Base-by-base conservation (phyloP, 2,888 invertebrate genomes). In the Drosophila anomalata region DNA sequence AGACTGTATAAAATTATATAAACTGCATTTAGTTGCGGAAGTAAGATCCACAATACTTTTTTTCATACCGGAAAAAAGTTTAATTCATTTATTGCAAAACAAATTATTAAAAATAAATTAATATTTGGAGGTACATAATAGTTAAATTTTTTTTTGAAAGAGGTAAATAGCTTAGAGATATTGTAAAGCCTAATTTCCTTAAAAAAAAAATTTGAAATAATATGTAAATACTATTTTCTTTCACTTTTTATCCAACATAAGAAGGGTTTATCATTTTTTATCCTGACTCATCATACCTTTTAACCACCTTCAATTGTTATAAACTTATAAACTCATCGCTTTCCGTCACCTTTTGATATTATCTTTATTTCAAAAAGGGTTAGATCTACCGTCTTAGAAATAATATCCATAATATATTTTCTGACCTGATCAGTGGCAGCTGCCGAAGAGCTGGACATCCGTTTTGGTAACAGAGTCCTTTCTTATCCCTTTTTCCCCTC, bases 391-490 rank as follows among this genome's bases (percentile, higher is more conserved):
- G 26, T 11, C 54, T 29, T 5, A 22, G 22, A 11, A 22, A 22
- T 22, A 22, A 22, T 22, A 22, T 22, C 20, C 17, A 17, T 5
- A 29, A 17, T 22, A 22, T 9, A 29, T 20, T 2, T 44, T 17
- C 11, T 42, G 3, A 5, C 31, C 12, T 8, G 36, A 14, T 33
- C 55, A 46, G 42, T 8, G 33, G 67, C 74, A 73, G 73, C 52
- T 73, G 73, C 56, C 54, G 44, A 8, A 3, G 36, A n/a, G 9
- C 29, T 36, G n/a, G 22, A 31, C 22, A 41, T 46, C 12, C 17
- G 50, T 12, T 48, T 20, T 47, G 55, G 47, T 17, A 29, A 24
- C 39, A 59, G 31, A 62, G 48, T 79, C 77, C 71, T 67, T 41
- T 48, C 39, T 69, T 71, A 73, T 5, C 31, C 20, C 36, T 12